Base-by-base conservation (phyloP, 2,797 vertebrate species). In the Fistularia commersonii region DNA sequence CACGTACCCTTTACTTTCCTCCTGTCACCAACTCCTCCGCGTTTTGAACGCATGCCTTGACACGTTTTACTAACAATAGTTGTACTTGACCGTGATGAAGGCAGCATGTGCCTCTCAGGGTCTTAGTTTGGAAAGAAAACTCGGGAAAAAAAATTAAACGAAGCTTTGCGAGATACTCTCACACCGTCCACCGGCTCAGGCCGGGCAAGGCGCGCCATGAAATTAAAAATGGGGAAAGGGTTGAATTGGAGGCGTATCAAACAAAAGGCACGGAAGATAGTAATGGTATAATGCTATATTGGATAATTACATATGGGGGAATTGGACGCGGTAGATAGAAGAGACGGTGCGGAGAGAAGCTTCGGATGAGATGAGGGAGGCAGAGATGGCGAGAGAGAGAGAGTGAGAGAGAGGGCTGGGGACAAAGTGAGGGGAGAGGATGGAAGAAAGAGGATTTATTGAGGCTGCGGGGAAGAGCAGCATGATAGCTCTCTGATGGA, bases 401-500 rank as follows among this genome's bases (percentile, higher is more conserved):
- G 40, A 40, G 48, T 44, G 1, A 11, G 45, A 14, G 45, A 35
- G 41, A 45, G 51, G 12, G 12, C 5, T 14, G 12, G 11, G 60
- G 51, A 46, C 4, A 15, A 41, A 54, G 59, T 11, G n/a, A 66
- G 69, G 52, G 63, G 51, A 57, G 62, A 57, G 66, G 54, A 47
- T 64, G 64, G 64, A 52, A 70, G 78, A 76, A 75, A 73, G 70
- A 69, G 78, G 82, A 83, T 84, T 84, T 87, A 80, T 80, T 72
- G 75, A 64, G 74, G 74, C 85, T 83, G 78, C 77, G 63, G 81
- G 81, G 75, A 59, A 83, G 72, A 82, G 67, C 75, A 74, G 72
- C 14, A 11, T 68, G 77, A 79, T 81, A 66, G 58, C 64, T 77
- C 72, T 74, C 69, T 83, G 80, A 84, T 80, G 79, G 83, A 85